Base-by-base conservation (phyloP, 2,113 vertebrate genomes). In the Gopherus flavomarginatus region DNA sequence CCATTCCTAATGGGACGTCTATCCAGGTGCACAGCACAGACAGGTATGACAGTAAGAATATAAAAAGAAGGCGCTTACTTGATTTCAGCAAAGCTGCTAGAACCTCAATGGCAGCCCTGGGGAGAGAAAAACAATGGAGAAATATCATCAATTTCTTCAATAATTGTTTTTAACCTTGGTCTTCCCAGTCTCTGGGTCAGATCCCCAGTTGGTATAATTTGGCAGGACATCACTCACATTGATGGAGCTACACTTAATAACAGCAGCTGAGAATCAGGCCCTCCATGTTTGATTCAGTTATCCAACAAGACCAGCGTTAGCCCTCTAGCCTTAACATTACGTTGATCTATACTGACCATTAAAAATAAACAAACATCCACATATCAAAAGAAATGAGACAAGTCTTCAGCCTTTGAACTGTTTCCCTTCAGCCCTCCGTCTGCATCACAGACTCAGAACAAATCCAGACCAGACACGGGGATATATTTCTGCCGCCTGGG, bases 21-120 rank as follows among this genome's bases (percentile, higher is more conserved):
- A 47, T 53, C 69, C 65, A 96, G 31, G 13, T 86, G 57, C 35
- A 94, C 69, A 95, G 81, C 88, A 91, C 72, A 86, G 80, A 93
- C 89, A 56, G 19, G 16, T 86, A 95, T 95, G 13, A 24, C 92
- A 94, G 92, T 56, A 94, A 94, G 86, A 83, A 86, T 53, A 97
- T 21, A 87, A 95, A 94, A 62, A 78, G 94, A 57, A 95, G 87
- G 91, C 86, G 97, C 99, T 99, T 99, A 99, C 99, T 99, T 98
- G 99, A 99, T 98, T 98, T 98, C 96, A 99, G 98, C 94, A 99
- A 97, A 93, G 98, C 98, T 93, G 99, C 98, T 85, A 99, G 98
- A 95, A 99, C 98, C 96, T 99, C 98, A 69, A 98, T 97, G 87
- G 99, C 99, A 89, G 98, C 99, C 98, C 99, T 99, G 98, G 87